Evolutionary conservation across 2,888 invertebrate species (phyloP).

Genomic region (Drosophila setosimentum): DNA sequence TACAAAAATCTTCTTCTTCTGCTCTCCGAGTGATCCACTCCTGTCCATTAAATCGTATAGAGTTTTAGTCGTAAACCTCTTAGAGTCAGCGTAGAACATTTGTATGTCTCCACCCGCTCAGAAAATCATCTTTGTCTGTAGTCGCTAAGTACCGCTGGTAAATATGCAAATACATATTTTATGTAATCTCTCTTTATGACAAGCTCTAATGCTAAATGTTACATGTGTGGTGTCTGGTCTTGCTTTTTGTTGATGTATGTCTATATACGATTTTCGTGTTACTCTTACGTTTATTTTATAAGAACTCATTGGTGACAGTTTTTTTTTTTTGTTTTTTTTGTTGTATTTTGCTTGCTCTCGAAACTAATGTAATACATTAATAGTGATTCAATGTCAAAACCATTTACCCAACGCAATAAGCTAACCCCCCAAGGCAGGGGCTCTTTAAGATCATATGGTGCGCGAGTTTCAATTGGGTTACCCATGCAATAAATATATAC

Average conservation of each 20-base stretch:
- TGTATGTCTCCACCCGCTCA: slow-evolving; percentile 31
- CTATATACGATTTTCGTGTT: slow-evolving; percentile 42
- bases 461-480: slow-evolving; percentile 69
- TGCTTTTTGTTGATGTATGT: slow-evolving; percentile 42
- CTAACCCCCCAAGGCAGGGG: slow-evolving; percentile 26
- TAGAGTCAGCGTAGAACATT: slow-evolving; percentile 10
- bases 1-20: background rate
- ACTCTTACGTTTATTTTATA: slow-evolving; percentile 53
- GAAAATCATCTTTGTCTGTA: slow-evolving; percentile 54
- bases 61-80: background rate
- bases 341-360: slow-evolving; percentile 61
- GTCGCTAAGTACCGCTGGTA: slow-evolving; percentile 75
- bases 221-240: slow-evolving; percentile 75
- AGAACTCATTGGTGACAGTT: slow-evolving; percentile 72
- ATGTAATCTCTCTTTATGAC: slow-evolving; percentile 17
- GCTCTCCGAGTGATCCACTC: background rate
- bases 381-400: slow-evolving; percentile 29
- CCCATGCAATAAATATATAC: slow-evolving; percentile 16
- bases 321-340: background rate
- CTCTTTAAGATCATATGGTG: slow-evolving; percentile 56
- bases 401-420: slow-evolving; percentile 38
- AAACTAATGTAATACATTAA: slow-evolving; percentile 60
- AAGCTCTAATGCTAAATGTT: slow-evolving; percentile 39
- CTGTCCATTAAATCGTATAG: slow-evolving; percentile 7
- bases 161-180: slow-evolving; percentile 60